Evolutionary conservation across 2,888 invertebrate genomes (phyloP).

Genomic region (Phymatocera aterrima): DNA sequence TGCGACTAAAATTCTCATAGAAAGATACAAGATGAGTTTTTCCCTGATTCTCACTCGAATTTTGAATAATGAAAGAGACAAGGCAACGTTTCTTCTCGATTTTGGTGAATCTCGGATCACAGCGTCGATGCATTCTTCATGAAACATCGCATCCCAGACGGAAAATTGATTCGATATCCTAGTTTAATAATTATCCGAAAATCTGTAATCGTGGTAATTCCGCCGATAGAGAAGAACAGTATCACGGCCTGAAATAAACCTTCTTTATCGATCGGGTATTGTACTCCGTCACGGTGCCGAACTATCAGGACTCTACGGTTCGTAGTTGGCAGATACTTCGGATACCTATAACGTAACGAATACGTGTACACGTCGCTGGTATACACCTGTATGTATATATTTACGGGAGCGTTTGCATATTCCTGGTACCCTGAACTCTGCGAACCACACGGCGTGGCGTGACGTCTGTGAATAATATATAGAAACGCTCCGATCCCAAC

Average conservation of each 20-base stretch:
- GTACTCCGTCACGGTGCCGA: not conserved
- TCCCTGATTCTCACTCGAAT: too few relatives aligned
- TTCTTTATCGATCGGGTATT: not conserved
- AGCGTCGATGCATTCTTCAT: too few relatives aligned
- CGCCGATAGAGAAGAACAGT: too few relatives aligned
- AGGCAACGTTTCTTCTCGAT: too few relatives aligned
- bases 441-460: conserved; percentile 15
- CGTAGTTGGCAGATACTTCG: not conserved
- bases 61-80: too few relatives aligned
- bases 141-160: not conserved
- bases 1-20: too few relatives aligned
- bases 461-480: conserved; percentile 41
- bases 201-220: too few relatives aligned
- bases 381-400: conserved; percentile 4
- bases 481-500: conserved; percentile 6
- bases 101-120: not conserved
- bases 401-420: not conserved
- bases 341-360: not conserved
- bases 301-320: not conserved
- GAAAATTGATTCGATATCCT: too few relatives aligned
- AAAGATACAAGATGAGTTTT: too few relatives aligned
- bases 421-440: not conserved
- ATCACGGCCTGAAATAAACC: too few relatives aligned
- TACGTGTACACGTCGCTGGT: too few relatives aligned
- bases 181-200: too few relatives aligned